Base-by-base conservation (phyloP, 2,797 vertebrate genomes). In the Microctenopoma steveboyesi region DNA sequence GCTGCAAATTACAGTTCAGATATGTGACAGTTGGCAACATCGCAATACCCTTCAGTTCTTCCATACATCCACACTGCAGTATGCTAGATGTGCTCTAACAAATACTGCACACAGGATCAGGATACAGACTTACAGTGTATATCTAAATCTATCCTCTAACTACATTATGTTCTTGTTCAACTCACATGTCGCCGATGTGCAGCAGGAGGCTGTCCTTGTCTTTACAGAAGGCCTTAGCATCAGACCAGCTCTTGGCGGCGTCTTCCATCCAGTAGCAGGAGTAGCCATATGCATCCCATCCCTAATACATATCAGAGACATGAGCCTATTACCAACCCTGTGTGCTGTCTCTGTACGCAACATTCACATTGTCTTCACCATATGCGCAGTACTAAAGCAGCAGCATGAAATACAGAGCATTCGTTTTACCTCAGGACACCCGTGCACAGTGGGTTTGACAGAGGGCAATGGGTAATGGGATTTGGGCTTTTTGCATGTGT, bases 211-310 rank as follows among this genome's bases (percentile, higher is more conserved):
- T 83, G 13, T 77, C 84, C 80, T 62, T 63, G 10, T 55, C 69
- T 27, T 85, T 62, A 43, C 94, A 95, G 82, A 93, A 93, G 1
- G 46, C 76, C 61, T 94, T 93, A 2, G 94, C 94, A 0, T 94
- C 92, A 0, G 83, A 69, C 73, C 93, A 93, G 70, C 55, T 94
- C 79, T 68, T 89, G 39, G 82, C 7, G 0, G 64, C 79, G 69
- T 93, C 91, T 72, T 94, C 94, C 81, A 92, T 92, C 92, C 89
- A 94, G 83, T 95, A 94, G 86, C 94, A 95, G 13, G 88, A 63
- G 69, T 93, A 94, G 7, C 79, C 91, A 6, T 94, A 95, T 0
- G 90, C 92, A 57, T 92, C 89, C 94, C 94, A 95, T 51, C 92
- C 94, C 94, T 95, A 77, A 49, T 12, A 42, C 28, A 11, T 0